Percentiles rank a stretch among this genome's conserved stretches.
Conservation (phyloP, 2,797 vertebrate genomes). For the Myotis daubentonii region DNA sequence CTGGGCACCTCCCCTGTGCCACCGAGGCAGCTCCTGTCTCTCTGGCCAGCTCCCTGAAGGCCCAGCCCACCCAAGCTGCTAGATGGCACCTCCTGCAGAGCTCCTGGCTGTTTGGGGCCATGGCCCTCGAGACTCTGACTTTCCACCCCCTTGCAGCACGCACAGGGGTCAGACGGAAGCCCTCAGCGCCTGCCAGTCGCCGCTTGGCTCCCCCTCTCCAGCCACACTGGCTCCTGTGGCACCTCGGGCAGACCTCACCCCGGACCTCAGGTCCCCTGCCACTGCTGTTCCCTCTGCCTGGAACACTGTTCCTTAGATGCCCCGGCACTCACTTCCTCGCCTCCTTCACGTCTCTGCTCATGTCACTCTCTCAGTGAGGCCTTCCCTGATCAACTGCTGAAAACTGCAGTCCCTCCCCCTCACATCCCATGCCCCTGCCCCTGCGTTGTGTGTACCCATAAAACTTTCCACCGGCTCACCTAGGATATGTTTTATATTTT, state of each 20-base stretch:
- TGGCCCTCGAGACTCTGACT: background rate
- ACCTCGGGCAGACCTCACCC: background rate
- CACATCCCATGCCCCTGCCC: background rate
- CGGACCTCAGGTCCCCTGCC: background rate
- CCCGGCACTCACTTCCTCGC: accelerated
- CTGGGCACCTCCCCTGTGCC: accelerated
- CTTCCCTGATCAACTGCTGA: background rate
- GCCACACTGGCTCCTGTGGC: background rate
- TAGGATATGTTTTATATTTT: background rate
- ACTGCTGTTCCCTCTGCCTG: background rate
- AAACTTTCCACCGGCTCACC: background rate
- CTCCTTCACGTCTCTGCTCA: background rate
- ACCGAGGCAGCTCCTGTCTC: background rate
- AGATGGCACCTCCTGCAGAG: background rate
- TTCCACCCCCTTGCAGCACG: background rate
- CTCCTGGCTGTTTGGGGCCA: background rate
- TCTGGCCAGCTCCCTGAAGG: background rate
- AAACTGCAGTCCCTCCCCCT: no score
- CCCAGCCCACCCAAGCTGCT: no score
- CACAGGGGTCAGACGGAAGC: background rate
- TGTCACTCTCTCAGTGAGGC: background rate
- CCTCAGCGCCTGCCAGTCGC: background rate
- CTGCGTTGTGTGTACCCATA: background rate
- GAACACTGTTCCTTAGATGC: background rate
- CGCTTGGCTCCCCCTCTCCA: background rate